Conservation (phyloP, 2,113 vertebrate species). For the Pluvianellus socialis region DNA sequence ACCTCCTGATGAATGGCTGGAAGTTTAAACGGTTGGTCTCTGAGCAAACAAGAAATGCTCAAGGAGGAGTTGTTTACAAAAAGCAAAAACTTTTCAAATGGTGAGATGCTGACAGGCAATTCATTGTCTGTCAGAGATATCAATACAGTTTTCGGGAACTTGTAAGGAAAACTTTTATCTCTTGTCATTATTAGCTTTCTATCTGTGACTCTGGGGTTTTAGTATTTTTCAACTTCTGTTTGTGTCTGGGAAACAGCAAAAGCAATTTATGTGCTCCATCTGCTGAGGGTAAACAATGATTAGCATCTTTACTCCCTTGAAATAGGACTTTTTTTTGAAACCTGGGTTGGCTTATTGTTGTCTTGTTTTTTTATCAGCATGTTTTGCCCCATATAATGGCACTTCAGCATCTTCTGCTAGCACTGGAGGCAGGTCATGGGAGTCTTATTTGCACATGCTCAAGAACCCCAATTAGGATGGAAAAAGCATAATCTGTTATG, state of each 20-base stretch:
- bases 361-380: neutral
- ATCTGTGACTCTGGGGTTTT: neutral
- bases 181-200: neutral
- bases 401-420: neutral
- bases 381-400: neutral
- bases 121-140: neutral
- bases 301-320: neutral
- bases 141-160: neutral
- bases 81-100: neutral
- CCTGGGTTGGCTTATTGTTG: neutral
- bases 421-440: neutral
- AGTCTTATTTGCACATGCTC: neutral
- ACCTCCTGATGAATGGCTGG: neutral
- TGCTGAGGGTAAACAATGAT: neutral
- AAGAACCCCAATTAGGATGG: neutral
- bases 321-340: neutral
- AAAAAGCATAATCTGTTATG: neutral
- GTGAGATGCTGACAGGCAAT: neutral
- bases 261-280: neutral
- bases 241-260: neutral
- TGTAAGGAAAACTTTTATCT: neutral
- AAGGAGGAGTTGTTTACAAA: neutral
- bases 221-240: neutral
- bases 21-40: neutral
- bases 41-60: neutral